Base-by-base conservation (phyloP, 92 coral and sea anemone species). In the Plumapathes pennacea region DNA sequence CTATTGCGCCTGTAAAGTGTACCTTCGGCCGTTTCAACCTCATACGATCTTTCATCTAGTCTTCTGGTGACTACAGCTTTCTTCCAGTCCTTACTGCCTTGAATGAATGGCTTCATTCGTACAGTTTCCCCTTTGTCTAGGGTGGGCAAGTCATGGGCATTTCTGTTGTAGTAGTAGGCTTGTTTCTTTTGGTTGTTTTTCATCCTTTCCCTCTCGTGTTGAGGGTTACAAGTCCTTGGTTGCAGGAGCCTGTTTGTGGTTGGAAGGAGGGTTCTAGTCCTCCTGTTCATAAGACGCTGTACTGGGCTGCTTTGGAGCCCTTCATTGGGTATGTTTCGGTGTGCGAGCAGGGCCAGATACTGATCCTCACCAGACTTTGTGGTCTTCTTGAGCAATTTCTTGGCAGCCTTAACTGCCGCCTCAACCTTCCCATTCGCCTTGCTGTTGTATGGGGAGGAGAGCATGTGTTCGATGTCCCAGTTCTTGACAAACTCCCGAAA, bases 141-240 rank as follows among this genome's bases (percentile, higher is more conserved):
- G n/a, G n/a, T n/a, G n/a, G 40, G 40, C 40, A 34, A n/a, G 40
- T 34, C 40, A n/a, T 34, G n/a, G 40, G 40, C 40, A 34, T 8
- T 8, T 34, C 40, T 8, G 40, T 34, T 34, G 40, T 34, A 34
- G 40, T 34, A 34, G 9, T 34, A 8, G 7, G 40, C 40, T 34
- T 34, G 40, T 13, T 13, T 34, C 40, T n/a, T n/a, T n/a, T n/a
- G n/a, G n/a, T n/a, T n/a, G n/a, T n/a, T n/a, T n/a, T n/a, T n/a
- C n/a, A n/a, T n/a, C n/a, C n/a, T n/a, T n/a, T n/a, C n/a, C n/a
- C n/a, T n/a, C n/a, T n/a, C n/a, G n/a, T n/a, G n/a, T n/a, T n/a
- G n/a, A n/a, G n/a, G n/a, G n/a, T n/a, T n/a, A n/a, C n/a, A n/a
- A n/a, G n/a, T n/a, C n/a, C n/a, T n/a, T n/a, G n/a, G n/a, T n/a